These are phyloP conservation scores for Calliopsis andreniformis DNA, from an alignment of 1,140 invertebrate genomes.

Conservation along the genomic window DNA sequence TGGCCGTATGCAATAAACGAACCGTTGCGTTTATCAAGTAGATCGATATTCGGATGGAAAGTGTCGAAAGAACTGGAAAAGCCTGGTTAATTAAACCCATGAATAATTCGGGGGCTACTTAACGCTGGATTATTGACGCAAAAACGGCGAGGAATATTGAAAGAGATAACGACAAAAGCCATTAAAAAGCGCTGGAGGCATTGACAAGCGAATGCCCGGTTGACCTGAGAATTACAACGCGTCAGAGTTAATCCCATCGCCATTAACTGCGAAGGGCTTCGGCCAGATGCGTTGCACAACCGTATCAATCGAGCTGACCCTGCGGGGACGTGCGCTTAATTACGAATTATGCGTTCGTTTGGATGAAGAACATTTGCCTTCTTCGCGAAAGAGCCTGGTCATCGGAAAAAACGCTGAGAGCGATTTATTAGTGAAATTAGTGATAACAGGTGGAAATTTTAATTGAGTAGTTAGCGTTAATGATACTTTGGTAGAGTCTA, in stretches of 20 bases:
- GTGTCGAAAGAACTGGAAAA: background rate
- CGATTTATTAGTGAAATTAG: background rate
- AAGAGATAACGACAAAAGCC: background rate
- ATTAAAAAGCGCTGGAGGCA: no score
- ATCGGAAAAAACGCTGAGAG: background rate
- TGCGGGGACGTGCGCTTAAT: conserved; percentile 33
- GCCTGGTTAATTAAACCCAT: background rate
- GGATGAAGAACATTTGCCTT: background rate
- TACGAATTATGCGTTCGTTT: conserved; percentile 37
- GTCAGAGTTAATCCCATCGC: conserved; percentile 13
- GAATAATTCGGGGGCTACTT: background rate
- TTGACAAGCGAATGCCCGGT: no score
- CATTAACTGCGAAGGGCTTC: conserved; percentile 10
- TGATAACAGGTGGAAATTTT: background rate
- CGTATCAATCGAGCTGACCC: conserved; percentile 45
- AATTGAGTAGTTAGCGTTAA: no score
- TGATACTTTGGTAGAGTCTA: no score
- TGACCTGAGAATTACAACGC: conserved; percentile 18
- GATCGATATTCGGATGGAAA: conserved; percentile 1
- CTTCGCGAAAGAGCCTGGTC: background rate
- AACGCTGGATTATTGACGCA: no score
- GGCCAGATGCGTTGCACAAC: conserved; percentile 35
- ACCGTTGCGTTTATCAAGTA: background rate
- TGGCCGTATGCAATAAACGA: conserved; percentile 15
- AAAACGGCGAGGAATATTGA: background rate